Percentiles rank a stretch among this genome's conserved stretches.
Conservation (phyloP, 2,113 vertebrate species). For the Paradisaea rubra region DNA sequence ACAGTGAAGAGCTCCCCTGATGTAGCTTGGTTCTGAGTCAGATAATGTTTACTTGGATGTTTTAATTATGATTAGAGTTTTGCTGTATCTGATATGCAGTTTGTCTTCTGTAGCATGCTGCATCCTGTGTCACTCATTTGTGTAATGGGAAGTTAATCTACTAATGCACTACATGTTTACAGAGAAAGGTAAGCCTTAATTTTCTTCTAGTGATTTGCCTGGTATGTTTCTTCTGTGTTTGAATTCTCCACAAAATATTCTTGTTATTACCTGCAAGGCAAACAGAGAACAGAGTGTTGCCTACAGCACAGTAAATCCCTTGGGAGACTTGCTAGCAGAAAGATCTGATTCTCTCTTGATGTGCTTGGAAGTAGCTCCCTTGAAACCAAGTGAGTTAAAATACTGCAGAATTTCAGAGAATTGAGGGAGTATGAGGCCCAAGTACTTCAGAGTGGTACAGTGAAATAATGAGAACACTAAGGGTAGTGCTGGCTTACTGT, state of each 20-base stretch:
- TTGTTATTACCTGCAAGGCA: neutral
- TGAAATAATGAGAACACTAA: neutral
- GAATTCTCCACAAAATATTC: neutral
- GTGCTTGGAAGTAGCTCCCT: neutral
- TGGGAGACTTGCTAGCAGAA: neutral
- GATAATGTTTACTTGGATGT: neutral
- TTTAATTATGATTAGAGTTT: neutral
- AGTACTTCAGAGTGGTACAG: neutral
- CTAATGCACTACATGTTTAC: neutral
- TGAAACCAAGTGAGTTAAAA: neutral
- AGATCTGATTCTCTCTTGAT: neutral
- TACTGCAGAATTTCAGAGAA: neutral
- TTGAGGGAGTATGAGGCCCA: neutral
- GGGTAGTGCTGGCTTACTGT: neutral
- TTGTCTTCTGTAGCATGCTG: neutral
- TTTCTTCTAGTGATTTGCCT: neutral
- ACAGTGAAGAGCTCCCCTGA: neutral
- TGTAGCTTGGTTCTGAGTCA: neutral
- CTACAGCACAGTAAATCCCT: neutral
- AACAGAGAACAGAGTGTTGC: neutral
- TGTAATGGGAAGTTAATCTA: constrained; percentile 21
- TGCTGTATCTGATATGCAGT: neutral
- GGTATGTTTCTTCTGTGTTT: neutral
- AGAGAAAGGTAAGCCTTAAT: neutral
- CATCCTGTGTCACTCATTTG: neutral